These are phyloP conservation scores for Hirtodrosophila confusa DNA, from an alignment of 2,888 invertebrate genomes.

Conservation along the genomic window DNA sequence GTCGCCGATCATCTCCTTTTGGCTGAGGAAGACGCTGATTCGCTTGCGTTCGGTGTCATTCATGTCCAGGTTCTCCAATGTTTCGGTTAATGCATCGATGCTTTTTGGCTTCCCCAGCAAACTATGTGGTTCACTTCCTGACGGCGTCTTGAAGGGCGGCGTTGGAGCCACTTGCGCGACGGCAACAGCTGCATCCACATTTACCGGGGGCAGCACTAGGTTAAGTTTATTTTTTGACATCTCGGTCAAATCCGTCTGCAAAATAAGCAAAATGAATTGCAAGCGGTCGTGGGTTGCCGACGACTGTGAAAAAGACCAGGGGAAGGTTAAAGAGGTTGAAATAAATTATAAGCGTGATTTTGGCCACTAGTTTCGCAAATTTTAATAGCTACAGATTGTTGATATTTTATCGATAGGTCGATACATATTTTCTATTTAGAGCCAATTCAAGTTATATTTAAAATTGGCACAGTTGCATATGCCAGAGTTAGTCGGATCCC, in stretches of 20 bases:
- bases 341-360: conserved; percentile 15
- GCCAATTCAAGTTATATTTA: no score
- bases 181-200: conserved; percentile 89
- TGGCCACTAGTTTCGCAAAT: conserved; percentile 35
- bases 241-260: conserved; percentile 30
- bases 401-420: no score
- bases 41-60: conserved; percentile 96
- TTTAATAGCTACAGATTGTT: conserved; percentile 11
- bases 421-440: no score
- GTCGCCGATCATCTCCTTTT: conserved; percentile 97
- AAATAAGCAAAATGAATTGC: conserved; percentile 13
- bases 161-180: conserved; percentile 85
- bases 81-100: conserved; percentile 94
- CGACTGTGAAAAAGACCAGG: conserved; percentile 19
- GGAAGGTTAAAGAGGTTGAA: conserved; percentile 19
- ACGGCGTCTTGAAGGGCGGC: conserved; percentile 84
- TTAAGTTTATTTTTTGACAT: conserved; percentile 97
- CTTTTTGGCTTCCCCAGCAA: conserved; percentile 90
- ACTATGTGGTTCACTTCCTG: conserved; percentile 85
- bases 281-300: conserved; percentile 31
- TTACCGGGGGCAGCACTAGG: conserved; percentile 94
- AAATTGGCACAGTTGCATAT: no score
- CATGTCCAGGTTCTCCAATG: conserved; percentile 96
- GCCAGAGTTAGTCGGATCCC: no score
- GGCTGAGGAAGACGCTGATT: conserved; percentile 96